A percentile compares a stretch with the other conserved stretches of the same genome.
These are phyloP conservation scores for Eumerus sabulonum DNA, from an alignment of 2,888 invertebrate species.

Conservation along the genomic window DNA sequence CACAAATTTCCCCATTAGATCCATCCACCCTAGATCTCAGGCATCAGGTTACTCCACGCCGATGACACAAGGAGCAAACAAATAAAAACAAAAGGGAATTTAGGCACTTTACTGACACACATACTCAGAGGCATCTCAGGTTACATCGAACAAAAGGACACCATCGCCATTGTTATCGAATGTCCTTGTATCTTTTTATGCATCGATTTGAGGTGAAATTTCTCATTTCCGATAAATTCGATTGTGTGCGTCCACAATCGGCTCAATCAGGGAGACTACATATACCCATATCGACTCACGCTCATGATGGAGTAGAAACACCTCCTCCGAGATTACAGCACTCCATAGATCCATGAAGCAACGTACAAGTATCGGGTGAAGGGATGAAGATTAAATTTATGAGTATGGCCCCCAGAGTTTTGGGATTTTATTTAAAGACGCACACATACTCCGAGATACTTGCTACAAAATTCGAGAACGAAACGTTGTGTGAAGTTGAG, in stretches of 20 bases:
- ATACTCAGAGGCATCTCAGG: constrained; percentile 61
- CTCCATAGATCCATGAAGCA: constrained; percentile 1
- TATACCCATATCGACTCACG: constrained; percentile 40
- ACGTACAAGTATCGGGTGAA: constrained; percentile 21
- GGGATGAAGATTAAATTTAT: constrained; percentile 63
- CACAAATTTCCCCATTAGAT: constrained; percentile 9
- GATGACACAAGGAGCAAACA: constrained; percentile 24
- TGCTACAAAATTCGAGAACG: too few relatives aligned
- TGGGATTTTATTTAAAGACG: constrained; percentile 53
- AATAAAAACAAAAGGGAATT: constrained; percentile 49
- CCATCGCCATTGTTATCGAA: constrained; percentile 28
- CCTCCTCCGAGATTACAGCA: constrained; percentile 36
- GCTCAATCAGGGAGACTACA: constrained; percentile 66
- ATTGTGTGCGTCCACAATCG: constrained; percentile 67
- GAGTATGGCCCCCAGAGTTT: constrained; percentile 47
- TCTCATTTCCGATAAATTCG: constrained; percentile 60
- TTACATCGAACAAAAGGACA: constrained; percentile 53
- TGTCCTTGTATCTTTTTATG: constrained; percentile 50
- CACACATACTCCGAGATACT: constrained; percentile 13
- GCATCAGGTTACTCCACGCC: constrained; percentile 37
- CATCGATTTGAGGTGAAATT: constrained; percentile 65
- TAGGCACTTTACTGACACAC: constrained; percentile 50
- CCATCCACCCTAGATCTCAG: constrained; percentile 2
- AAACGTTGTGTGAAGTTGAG: too few relatives aligned
- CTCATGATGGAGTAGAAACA: background rate